These are phyloP conservation scores for Tyto alba DNA, from an alignment of 2,113 vertebrate genomes.

Conservation along the genomic window DNA sequence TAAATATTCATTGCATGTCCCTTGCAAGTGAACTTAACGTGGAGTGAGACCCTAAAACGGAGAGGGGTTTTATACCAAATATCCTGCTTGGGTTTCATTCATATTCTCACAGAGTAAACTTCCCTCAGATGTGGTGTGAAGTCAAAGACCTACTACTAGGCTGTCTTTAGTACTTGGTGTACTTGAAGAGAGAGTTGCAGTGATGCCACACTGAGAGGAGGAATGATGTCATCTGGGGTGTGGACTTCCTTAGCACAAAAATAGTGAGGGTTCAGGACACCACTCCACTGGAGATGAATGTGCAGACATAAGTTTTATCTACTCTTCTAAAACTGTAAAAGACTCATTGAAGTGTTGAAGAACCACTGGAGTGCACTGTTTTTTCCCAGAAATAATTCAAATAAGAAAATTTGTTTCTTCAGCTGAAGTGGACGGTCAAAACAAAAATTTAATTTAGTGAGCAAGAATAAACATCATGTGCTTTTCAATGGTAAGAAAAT, in stretches of 20 bases:
- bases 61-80: background rate
- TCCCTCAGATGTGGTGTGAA: background rate
- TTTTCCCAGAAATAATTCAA: background rate
- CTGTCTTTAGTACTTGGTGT: background rate
- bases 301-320: background rate
- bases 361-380: background rate
- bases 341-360: background rate
- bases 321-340: background rate
- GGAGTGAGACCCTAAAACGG: background rate
- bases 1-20: fast-evolving
- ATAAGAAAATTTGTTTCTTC: background rate
- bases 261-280: background rate
- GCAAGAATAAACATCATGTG: background rate
- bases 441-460: background rate
- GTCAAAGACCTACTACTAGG: background rate
- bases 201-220: background rate
- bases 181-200: background rate
- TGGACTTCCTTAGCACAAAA: background rate
- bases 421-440: background rate
- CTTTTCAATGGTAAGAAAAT: background rate
- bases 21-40: background rate
- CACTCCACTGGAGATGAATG: background rate
- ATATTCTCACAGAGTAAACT: background rate
- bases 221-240: background rate
- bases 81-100: background rate